These are phyloP conservation scores for Pantelozetes paolii DNA, from an alignment of 2,888 invertebrate genomes.

Conservation along the genomic window DNA sequence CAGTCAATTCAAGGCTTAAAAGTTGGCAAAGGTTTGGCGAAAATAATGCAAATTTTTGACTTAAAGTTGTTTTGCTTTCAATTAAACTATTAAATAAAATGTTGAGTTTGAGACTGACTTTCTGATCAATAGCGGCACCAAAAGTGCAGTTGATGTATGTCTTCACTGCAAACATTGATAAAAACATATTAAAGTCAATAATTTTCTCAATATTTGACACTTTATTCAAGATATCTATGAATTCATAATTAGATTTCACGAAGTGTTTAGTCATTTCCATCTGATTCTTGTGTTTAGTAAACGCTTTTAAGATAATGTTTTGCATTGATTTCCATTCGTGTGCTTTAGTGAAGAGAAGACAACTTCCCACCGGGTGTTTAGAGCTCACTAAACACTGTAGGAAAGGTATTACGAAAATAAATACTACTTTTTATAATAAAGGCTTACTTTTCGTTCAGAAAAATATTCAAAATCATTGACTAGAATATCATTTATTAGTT, in stretches of 20 bases:
- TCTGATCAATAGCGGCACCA: background rate
- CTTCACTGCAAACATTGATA: background rate
- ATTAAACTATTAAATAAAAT: too few species aligned
- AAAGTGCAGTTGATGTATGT: background rate
- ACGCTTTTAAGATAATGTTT: background rate
- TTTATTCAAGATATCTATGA: background rate
- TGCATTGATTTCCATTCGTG: background rate
- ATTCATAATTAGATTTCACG: background rate
- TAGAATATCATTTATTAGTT: background rate
- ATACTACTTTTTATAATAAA: background rate
- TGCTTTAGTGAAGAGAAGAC: background rate
- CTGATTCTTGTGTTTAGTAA: background rate
- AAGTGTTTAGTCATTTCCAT: slow-evolving; percentile 17
- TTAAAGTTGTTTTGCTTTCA: background rate
- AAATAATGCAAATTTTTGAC: background rate
- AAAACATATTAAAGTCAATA: background rate
- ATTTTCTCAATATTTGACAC: background rate
- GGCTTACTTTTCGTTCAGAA: background rate
- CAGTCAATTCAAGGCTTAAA: background rate
- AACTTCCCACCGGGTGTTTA: background rate
- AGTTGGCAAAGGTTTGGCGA: background rate
- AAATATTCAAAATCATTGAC: background rate
- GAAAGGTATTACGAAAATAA: background rate
- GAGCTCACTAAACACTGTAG: background rate
- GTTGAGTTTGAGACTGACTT: background rate